Conservation (phyloP, 2,113 vertebrate genomes). For the Hydrolagus affinis region DNA sequence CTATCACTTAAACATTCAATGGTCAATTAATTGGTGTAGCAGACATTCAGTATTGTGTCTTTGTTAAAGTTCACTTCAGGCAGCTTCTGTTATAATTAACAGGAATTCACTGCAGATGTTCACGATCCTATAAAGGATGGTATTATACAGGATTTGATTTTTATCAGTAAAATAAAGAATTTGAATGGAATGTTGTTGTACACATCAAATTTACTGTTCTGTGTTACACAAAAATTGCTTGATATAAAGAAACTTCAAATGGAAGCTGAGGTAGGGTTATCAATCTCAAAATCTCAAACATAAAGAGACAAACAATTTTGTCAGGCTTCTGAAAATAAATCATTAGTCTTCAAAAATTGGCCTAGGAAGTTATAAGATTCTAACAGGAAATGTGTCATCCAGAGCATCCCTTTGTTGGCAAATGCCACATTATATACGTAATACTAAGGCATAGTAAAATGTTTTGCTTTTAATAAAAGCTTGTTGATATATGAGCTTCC, state of each 20-base stretch:
- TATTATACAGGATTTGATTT: not conserved
- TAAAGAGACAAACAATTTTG: too few relatives aligned
- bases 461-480: too few relatives aligned
- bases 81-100: not conserved
- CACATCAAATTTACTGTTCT: not conserved
- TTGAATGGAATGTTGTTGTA: not conserved
- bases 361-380: not conserved
- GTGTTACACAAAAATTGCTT: not conserved
- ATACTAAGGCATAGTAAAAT: not conserved
- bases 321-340: too few relatives aligned
- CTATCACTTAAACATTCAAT: not conserved
- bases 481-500: not conserved
- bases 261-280: not conserved
- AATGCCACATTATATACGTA: not conserved
- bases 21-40: too few relatives aligned
- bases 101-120: not conserved
- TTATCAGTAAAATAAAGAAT: not conserved
- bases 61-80: too few relatives aligned
- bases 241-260: not conserved
- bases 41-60: not conserved
- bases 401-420: not conserved
- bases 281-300: not conserved
- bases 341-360: not conserved
- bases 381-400: not conserved
- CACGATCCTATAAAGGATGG: not conserved